Evolutionary conservation across 2,113 vertebrate genomes (phyloP).

Genomic region (Smithornis capensis): DNA sequence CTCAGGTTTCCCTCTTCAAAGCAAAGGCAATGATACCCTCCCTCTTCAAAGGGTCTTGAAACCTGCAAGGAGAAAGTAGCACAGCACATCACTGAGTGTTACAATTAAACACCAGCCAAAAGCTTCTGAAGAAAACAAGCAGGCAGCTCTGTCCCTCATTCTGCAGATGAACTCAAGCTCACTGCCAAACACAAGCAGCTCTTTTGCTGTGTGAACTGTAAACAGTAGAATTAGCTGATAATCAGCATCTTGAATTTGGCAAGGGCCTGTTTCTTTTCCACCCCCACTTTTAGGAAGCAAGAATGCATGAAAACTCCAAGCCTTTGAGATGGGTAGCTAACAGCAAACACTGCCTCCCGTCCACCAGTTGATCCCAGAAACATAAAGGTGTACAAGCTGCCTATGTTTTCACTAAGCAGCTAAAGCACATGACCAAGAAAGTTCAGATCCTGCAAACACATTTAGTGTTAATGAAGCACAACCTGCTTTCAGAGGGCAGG

Average conservation of each 20-base stretch:
- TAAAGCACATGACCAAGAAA: neutral
- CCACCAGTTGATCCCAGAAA: constrained; percentile 17
- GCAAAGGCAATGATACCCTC: neutral
- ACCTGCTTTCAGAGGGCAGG: neutral
- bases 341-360: neutral
- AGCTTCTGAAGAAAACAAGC: neutral
- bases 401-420: neutral
- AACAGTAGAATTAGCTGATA: constrained; percentile 22
- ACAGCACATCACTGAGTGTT: fast-evolving
- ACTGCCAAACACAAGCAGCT: neutral
- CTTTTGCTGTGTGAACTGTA: neutral
- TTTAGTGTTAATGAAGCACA: neutral
- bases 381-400: neutral
- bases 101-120: neutral
- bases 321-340: neutral
- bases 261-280: neutral
- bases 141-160: neutral
- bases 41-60: neutral
- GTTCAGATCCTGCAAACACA: neutral
- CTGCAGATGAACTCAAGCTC: neutral
- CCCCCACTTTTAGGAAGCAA: neutral
- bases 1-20: neutral
- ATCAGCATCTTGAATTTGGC: neutral
- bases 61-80: fast-evolving
- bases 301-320: neutral